phyloP scores from a whole-genome alignment of 2,888 invertebrate species.

The Masnerella sp. region DNA sequence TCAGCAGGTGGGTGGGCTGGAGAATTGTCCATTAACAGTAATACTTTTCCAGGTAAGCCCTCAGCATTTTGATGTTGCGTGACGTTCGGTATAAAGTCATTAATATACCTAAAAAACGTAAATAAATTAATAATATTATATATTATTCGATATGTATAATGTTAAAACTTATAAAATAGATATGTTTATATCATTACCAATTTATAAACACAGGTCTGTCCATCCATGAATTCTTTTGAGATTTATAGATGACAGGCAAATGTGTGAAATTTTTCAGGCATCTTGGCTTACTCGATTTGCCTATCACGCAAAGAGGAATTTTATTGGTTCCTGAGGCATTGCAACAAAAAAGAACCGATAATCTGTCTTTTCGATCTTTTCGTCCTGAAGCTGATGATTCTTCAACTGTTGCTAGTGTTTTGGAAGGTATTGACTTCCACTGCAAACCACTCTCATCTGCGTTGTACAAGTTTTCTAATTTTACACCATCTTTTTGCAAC shows the following conservation, averaged over 20 bases:
- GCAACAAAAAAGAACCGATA: conserved; percentile 10
- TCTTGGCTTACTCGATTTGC: conserved; percentile 64
- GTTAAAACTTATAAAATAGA: neutral
- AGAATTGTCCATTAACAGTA: conserved; percentile 59
- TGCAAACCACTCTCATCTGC: conserved; percentile 57
- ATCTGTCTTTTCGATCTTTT: conserved; percentile 16
- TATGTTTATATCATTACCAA: conserved; percentile 57
- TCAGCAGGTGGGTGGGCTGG: conserved; percentile 52
- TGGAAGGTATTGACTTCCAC: conserved; percentile 62
- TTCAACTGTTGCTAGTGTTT: conserved; percentile 18
- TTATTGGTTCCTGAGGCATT: conserved; percentile 16
- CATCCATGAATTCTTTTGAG: conserved; percentile 65
- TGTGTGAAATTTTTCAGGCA: conserved; percentile 61
- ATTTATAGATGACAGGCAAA: conserved; percentile 49
- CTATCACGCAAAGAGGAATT: conserved; percentile 16
- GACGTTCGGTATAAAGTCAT: conserved; percentile 59
- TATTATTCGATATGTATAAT: no score
- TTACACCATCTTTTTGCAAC: neutral
- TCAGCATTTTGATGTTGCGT: conserved; percentile 30
- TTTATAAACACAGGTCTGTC: conserved; percentile 57
- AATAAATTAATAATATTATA: no score
- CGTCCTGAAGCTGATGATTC: conserved; percentile 10
- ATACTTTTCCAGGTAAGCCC: conserved; percentile 38
- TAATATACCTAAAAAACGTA: neutral
- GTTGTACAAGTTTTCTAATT: conserved; percentile 13